phyloP scores from a whole-genome alignment of 2,797 vertebrate genomes.

The Pitangus sulphuratus region DNA sequence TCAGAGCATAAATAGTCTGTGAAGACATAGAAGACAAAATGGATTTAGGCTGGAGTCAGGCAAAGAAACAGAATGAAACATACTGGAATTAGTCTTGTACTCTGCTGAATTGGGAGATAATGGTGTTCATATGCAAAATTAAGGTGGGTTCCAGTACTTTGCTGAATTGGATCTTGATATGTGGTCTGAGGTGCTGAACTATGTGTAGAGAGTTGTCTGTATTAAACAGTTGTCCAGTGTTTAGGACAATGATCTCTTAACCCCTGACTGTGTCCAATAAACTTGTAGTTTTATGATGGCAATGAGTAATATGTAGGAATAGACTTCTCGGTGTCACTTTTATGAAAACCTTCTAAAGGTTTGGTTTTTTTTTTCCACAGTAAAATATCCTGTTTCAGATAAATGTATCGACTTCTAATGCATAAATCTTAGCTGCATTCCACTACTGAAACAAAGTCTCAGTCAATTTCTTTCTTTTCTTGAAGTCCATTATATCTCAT shows the following conservation, averaged over 20 bases:
- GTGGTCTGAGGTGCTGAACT: not conserved
- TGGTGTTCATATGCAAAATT: not conserved
- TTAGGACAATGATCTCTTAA: not conserved
- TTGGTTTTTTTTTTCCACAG: not conserved
- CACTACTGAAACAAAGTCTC: not conserved
- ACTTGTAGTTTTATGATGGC: not conserved
- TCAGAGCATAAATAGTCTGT: not conserved
- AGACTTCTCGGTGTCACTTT: not conserved
- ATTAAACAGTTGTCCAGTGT: not conserved
- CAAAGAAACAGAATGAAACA: not conserved
- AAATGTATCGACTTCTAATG: not conserved
- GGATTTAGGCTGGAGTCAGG: not conserved
- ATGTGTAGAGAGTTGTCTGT: not conserved
- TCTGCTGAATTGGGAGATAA: not conserved
- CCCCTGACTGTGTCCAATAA: not conserved
- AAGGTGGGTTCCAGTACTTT: not conserved
- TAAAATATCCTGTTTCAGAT: not conserved
- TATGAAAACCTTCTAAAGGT: not conserved
- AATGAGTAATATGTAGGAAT: not conserved
- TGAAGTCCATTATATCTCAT: not conserved
- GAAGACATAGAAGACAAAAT: not conserved
- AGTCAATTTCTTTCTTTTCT: slow-evolving; percentile 1
- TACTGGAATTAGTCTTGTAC: not conserved
- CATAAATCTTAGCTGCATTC: not conserved
- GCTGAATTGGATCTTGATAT: not conserved